phyloP scores from a whole-genome alignment of 2,888 invertebrate species.

The Eupithecia exiguata region DNA sequence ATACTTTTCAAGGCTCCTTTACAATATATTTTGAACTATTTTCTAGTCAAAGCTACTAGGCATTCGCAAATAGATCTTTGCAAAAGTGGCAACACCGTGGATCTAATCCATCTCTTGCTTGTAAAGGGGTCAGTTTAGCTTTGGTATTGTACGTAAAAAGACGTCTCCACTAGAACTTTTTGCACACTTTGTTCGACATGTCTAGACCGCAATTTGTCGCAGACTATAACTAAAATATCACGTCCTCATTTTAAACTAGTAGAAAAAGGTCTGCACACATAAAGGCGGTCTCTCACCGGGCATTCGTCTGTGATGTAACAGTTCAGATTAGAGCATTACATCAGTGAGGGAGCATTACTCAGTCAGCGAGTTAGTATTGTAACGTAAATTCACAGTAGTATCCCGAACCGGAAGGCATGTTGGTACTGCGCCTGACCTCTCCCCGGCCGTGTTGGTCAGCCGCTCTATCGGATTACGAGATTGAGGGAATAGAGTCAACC shows the following conservation, averaged over 20 bases:
- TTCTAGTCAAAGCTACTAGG: constrained; percentile 24
- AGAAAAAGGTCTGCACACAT: background rate
- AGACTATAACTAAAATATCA: background rate
- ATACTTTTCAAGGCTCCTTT: constrained; percentile 27
- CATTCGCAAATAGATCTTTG: background rate
- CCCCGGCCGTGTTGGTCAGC: too few species aligned
- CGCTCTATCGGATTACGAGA: too few species aligned
- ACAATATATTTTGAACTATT: constrained; percentile 9
- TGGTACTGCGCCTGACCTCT: background rate
- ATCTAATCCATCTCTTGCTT: background rate
- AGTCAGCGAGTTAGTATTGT: background rate
- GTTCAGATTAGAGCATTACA: background rate
- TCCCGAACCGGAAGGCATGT: background rate
- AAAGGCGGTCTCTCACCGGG: background rate
- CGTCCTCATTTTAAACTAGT: background rate
- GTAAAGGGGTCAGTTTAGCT: constrained; percentile 14
- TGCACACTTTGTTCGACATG: background rate
- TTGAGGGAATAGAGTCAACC: too few species aligned
- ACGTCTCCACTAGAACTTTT: background rate
- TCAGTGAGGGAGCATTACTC: background rate
- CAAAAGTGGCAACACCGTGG: background rate
- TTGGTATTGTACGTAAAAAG: background rate
- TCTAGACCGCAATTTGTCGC: background rate
- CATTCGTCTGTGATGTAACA: background rate
- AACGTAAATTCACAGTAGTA: too few species aligned